Evolutionary conservation across 2,113 vertebrate species (phyloP).

Genomic region (Cercocebus atys): DNA sequence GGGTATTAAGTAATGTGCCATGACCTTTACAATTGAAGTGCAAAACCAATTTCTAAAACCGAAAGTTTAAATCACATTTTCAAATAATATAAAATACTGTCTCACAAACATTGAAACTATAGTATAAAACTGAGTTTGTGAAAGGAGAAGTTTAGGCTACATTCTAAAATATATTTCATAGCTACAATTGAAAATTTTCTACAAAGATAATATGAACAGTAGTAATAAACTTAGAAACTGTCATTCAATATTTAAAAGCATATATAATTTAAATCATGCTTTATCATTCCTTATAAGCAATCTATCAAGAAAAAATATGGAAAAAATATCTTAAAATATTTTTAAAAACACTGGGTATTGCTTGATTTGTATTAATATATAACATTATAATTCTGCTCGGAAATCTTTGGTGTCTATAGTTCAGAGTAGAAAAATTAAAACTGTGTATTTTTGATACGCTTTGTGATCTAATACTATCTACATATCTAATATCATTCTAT

Average conservation of each 20-base stretch:
- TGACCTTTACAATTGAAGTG: slow-evolving; percentile 37
- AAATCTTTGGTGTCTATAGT: neutral
- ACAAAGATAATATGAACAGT: neutral
- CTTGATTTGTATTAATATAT: slow-evolving; percentile 13
- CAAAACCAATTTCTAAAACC: slow-evolving; percentile 45
- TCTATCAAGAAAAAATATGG: neutral
- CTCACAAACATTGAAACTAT: slow-evolving; percentile 3
- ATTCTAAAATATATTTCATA: slow-evolving; percentile 34
- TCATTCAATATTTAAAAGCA: neutral
- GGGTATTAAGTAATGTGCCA: slow-evolving; percentile 6
- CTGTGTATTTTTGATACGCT: neutral
- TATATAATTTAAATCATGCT: neutral
- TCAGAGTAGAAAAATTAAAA: neutral
- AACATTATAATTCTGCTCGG: neutral
- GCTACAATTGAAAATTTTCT: neutral
- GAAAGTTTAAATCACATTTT: slow-evolving; percentile 48
- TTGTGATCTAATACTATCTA: neutral
- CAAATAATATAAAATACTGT: neutral
- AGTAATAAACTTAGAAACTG: neutral
- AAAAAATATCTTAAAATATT: slow-evolving; percentile 13
- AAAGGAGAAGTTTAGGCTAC: neutral
- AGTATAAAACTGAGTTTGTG: neutral
- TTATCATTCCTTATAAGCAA: slow-evolving; percentile 13
- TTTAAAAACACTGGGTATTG: neutral
- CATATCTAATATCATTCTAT: neutral